Conservation (phyloP, 2,113 vertebrate genomes). For the Festucalex cinctus region DNA sequence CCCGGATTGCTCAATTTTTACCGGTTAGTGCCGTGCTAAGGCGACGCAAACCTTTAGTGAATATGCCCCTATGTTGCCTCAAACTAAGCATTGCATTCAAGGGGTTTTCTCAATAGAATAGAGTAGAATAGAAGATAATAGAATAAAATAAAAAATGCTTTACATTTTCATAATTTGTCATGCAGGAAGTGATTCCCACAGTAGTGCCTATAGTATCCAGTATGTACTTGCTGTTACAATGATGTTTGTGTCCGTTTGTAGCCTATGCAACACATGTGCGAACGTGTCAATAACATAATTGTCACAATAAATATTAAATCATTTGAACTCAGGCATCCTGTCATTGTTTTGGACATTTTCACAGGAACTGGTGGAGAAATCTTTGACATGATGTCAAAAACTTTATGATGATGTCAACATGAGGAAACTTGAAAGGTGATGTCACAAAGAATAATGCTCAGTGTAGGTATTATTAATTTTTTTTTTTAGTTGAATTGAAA, state of each 20-base stretch:
- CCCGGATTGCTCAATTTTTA: too few species aligned
- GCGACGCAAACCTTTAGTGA: too few species aligned
- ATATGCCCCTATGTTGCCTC: too few species aligned
- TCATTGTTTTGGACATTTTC: neutral
- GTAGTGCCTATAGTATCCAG: neutral
- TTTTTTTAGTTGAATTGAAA: neutral
- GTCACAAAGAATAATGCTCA: neutral
- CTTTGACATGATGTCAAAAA: neutral
- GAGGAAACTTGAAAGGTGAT: neutral
- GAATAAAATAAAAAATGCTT: neutral
- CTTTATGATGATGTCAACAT: constrained; percentile 1
- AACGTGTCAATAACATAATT: neutral
- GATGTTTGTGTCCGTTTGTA: neutral
- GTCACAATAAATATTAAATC: too few species aligned
- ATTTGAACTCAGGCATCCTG: neutral
- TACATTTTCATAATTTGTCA: neutral
- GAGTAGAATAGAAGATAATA: too few species aligned
- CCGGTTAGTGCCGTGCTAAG: too few species aligned
- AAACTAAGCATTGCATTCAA: neutral
- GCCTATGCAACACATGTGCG: neutral
- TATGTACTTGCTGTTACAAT: neutral
- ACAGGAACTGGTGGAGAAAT: neutral
- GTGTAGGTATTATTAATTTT: too few species aligned
- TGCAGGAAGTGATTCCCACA: neutral
- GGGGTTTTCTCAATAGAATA: neutral